phyloP scores from a whole-genome alignment of 2,888 invertebrate genomes.

The Melieria picta region DNA sequence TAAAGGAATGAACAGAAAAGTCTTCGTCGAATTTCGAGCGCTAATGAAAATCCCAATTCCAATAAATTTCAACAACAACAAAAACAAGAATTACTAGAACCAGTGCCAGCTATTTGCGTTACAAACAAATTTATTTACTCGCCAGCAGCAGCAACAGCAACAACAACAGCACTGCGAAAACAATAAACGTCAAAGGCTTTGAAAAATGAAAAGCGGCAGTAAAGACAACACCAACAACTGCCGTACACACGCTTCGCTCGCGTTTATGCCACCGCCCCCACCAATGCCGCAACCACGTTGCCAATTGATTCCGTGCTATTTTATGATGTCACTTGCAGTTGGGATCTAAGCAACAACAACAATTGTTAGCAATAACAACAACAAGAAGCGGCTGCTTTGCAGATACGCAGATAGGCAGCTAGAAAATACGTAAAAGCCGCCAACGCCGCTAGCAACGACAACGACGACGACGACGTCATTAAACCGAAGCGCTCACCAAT shows the following conservation, averaged over 20 bases:
- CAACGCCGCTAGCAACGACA: conserved; percentile 7
- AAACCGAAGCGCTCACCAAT: not conserved
- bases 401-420: not conserved
- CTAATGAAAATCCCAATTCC: too few relatives aligned
- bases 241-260: not conserved
- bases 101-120: too few relatives aligned
- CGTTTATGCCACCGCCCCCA: not conserved
- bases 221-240: not conserved
- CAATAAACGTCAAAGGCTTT: too few relatives aligned
- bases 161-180: too few relatives aligned
- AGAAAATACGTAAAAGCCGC: not conserved
- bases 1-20: too few relatives aligned
- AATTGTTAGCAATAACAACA: too few relatives aligned
- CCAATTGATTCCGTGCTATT: conserved; percentile 13
- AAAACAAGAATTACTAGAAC: too few relatives aligned
- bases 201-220: not conserved
- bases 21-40: too few relatives aligned
- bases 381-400: not conserved
- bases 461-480: conserved; percentile 19
- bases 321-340: conserved; percentile 24
- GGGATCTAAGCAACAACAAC: too few relatives aligned
- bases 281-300: conserved; percentile 3
- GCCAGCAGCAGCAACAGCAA: too few relatives aligned
- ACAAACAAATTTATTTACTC: too few relatives aligned
- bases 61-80: too few relatives aligned